phyloP scores from a whole-genome alignment of 2,888 invertebrate genomes.

The Aphidius colemani region DNA sequence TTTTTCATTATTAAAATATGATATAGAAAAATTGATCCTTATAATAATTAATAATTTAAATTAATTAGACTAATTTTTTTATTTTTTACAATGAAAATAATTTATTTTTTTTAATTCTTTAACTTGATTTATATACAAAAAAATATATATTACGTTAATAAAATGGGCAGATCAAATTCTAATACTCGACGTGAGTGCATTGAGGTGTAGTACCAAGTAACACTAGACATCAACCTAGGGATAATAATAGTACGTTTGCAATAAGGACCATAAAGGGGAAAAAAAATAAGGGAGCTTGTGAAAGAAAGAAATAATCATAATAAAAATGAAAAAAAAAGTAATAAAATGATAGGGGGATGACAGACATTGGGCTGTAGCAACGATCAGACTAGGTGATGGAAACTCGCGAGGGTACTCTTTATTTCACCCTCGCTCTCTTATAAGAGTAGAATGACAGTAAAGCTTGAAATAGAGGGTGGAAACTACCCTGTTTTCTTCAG shows the following conservation, averaged over 20 bases:
- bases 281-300: slow-evolving; percentile 1
- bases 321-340: background rate
- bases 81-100: no score
- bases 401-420: slow-evolving; percentile 15
- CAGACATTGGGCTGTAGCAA: slow-evolving; percentile 17
- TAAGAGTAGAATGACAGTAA: slow-evolving; percentile 15
- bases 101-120: no score
- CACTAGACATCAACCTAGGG: slow-evolving; percentile 17
- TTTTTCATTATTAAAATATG: no score
- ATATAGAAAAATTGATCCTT: no score
- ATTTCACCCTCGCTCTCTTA: slow-evolving; percentile 14
- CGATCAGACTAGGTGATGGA: slow-evolving; percentile 20
- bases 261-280: slow-evolving; percentile 8
- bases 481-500: slow-evolving; percentile 6
- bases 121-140: no score
- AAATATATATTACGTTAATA: no score
- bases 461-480: slow-evolving; percentile 11
- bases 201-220: slow-evolving; percentile 14
- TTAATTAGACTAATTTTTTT: no score
- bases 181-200: slow-evolving; percentile 9
- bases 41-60: no score
- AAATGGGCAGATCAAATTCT: background rate
- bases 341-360: slow-evolving; percentile 12
- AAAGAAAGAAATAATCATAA: no score
- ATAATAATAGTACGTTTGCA: slow-evolving; percentile 14